Evolutionary conservation across 2,888 invertebrate species (phyloP).

Genomic region (Heteromyza rotundicornis): DNA sequence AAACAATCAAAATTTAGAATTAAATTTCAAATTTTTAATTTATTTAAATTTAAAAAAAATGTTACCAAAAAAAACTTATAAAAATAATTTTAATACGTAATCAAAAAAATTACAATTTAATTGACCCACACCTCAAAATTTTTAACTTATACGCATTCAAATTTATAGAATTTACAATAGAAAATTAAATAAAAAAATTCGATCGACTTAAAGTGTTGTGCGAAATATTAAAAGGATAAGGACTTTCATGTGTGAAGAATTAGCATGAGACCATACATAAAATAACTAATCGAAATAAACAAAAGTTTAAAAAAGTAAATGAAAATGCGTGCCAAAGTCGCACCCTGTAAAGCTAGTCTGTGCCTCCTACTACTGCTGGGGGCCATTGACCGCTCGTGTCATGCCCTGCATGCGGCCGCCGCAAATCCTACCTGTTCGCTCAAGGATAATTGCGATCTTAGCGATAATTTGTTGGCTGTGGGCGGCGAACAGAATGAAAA

Average conservation of each 20-base stretch:
- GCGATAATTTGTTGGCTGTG: slow-evolving; percentile 47
- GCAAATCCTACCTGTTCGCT: slow-evolving; percentile 51
- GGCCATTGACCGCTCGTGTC: slow-evolving; percentile 5
- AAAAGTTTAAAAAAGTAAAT: not conserved
- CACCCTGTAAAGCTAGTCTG: slow-evolving; percentile 5
- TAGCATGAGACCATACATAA: not conserved
- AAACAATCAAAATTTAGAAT: too few species aligned
- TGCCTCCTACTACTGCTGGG: slow-evolving; percentile 4
- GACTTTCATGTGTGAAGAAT: slow-evolving; percentile 3
- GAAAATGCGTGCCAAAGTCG: slow-evolving; percentile 22
- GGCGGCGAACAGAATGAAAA: slow-evolving; percentile 31
- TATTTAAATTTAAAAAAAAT: too few species aligned
- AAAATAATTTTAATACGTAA: too few species aligned
- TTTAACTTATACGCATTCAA: too few species aligned
- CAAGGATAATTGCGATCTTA: slow-evolving; percentile 56
- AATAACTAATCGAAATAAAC: slow-evolving; percentile 10
- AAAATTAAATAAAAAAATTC: slow-evolving; percentile 8
- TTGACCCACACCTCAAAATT: too few species aligned
- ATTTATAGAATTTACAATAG: not conserved
- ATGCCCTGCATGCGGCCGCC: slow-evolving; percentile 35
- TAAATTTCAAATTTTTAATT: too few species aligned
- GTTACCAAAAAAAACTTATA: too few species aligned
- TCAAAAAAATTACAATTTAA: too few species aligned
- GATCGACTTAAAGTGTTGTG: slow-evolving; percentile 6
- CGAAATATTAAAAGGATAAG: slow-evolving; percentile 3